phyloP scores from a whole-genome alignment of 2,113 vertebrate species.

The Syngnathoides biaculeatus region DNA sequence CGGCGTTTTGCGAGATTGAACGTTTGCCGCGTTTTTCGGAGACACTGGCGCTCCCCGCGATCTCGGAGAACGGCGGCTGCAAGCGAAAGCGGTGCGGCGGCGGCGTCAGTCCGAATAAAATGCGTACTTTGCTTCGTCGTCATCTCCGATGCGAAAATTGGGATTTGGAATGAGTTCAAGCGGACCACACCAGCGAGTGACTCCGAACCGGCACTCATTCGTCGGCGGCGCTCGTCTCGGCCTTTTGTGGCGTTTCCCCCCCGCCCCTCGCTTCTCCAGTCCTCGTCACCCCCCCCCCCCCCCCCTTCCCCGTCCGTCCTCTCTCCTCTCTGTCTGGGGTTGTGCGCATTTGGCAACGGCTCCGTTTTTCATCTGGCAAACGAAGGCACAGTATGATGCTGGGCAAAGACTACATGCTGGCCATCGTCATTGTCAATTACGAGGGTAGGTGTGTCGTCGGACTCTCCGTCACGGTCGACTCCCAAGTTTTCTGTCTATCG shows the following conservation, averaged over 20 bases:
- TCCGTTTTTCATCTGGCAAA: constrained; percentile 52
- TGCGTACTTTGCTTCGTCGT: no score
- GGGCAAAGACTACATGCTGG: constrained; percentile 76
- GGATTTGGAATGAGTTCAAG: no score
- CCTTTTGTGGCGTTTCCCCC: constrained; percentile 12
- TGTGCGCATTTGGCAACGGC: constrained; percentile 52
- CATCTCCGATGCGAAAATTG: no score
- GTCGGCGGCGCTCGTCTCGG: no score
- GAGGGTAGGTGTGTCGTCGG: constrained; percentile 65
- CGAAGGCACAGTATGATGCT: constrained; percentile 66
- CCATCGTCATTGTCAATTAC: constrained; percentile 75
- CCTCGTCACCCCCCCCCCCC: constrained; percentile 8
- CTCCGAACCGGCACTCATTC: no score
- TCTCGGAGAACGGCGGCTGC: no score
- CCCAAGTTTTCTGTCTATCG: neutral
- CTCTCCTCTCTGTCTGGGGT: constrained; percentile 40
- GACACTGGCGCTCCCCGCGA: no score
- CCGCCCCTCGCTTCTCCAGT: neutral
- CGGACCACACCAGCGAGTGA: no score
- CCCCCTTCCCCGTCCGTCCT: constrained; percentile 2
- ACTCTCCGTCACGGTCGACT: constrained; percentile 17
- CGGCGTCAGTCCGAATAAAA: no score
- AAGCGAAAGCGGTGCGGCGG: no score
- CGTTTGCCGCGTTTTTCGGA: no score
- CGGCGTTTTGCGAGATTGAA: constrained; percentile 3